Percentiles rank a stretch among this genome's conserved stretches.
These are phyloP conservation scores for Drosophila ironensis DNA, from an alignment of 1,140 invertebrate species.

Conservation along the genomic window DNA sequence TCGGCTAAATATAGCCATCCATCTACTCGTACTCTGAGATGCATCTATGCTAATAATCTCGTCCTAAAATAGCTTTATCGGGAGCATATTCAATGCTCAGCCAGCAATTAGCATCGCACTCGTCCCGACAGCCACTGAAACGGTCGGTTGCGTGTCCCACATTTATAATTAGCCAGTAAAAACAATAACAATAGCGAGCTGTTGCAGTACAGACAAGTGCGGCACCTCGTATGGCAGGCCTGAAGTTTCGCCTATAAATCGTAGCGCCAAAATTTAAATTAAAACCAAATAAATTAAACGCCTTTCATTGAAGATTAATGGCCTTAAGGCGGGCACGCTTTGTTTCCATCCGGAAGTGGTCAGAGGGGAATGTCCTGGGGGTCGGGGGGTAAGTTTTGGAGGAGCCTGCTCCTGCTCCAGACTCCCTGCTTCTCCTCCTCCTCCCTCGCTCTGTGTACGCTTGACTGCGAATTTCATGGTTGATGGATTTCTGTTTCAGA, in stretches of 20 bases:
- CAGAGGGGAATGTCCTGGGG: not conserved
- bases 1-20: slow-evolving; percentile 7
- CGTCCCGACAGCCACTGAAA: slow-evolving; percentile 16
- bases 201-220: slow-evolving; percentile 55
- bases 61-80: slow-evolving; percentile 19
- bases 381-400: not conserved
- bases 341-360: slow-evolving; percentile 35
- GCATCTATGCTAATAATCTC: slow-evolving; percentile 41
- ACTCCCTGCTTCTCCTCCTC: too few species aligned
- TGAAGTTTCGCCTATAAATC: slow-evolving; percentile 76
- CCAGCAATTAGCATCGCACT: slow-evolving; percentile 33
- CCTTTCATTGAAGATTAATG: slow-evolving; percentile 80
- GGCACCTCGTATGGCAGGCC: slow-evolving; percentile 49
- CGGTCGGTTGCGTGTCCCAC: slow-evolving; percentile 56
- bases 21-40: slow-evolving; percentile 10
- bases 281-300: slow-evolving; percentile 80
- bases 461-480: slow-evolving; percentile 77
- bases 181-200: slow-evolving; percentile 25
- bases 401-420: slow-evolving; percentile 25
- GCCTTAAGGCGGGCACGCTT: slow-evolving; percentile 58
- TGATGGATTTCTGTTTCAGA: slow-evolving; percentile 66
- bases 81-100: slow-evolving; percentile 34
- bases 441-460: slow-evolving; percentile 66
- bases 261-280: slow-evolving; percentile 76
- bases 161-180: slow-evolving; percentile 68